phyloP scores from a whole-genome alignment of 1,140 invertebrate genomes.

The Sinonovacula constricta region DNA sequence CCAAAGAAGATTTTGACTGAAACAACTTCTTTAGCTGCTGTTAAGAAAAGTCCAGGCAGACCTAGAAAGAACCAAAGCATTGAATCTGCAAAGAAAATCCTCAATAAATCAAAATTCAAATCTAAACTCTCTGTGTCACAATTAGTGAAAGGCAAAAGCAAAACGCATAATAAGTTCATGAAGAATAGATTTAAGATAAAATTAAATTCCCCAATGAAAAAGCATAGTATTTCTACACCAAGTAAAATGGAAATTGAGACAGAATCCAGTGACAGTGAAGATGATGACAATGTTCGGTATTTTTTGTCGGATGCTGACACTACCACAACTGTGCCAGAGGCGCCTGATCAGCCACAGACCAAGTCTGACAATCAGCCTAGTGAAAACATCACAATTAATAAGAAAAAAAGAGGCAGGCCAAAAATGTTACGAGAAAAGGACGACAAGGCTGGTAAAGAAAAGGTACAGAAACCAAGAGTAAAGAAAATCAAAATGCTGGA shows the following conservation, averaged over 20 bases:
- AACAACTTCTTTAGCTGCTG: conserved; percentile 24
- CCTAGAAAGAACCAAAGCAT: neutral
- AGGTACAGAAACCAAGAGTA: neutral
- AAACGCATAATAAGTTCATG: neutral
- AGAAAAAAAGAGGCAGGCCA: neutral
- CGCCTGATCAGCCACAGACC: neutral
- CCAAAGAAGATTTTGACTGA: conserved; percentile 26
- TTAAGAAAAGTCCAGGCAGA: conserved; percentile 1
- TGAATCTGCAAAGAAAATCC: conserved; percentile 12
- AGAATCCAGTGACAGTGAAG: conserved; percentile 30
- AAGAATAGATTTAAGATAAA: neutral
- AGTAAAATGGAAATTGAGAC: conserved; percentile 11
- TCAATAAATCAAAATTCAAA: conserved; percentile 1
- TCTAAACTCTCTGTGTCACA: conserved; percentile 8
- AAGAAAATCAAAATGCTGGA: conserved; percentile 39
- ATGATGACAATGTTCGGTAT: conserved; percentile 59
- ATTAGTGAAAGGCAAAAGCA: conserved; percentile 1
- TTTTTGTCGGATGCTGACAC: conserved; percentile 44
- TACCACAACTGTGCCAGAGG: conserved; percentile 21
- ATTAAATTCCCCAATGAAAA: neutral
- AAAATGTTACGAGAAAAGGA: conserved; percentile 3
- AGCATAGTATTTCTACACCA: neutral
- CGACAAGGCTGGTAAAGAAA: conserved; percentile 3
- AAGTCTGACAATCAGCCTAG: conserved; percentile 16
- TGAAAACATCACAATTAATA: conserved; percentile 5